Percentiles rank a stretch among this genome's conserved stretches.
These are phyloP conservation scores for Macrobrachium nipponense DNA, from an alignment of 1,140 invertebrate genomes.

Conservation along the genomic window DNA sequence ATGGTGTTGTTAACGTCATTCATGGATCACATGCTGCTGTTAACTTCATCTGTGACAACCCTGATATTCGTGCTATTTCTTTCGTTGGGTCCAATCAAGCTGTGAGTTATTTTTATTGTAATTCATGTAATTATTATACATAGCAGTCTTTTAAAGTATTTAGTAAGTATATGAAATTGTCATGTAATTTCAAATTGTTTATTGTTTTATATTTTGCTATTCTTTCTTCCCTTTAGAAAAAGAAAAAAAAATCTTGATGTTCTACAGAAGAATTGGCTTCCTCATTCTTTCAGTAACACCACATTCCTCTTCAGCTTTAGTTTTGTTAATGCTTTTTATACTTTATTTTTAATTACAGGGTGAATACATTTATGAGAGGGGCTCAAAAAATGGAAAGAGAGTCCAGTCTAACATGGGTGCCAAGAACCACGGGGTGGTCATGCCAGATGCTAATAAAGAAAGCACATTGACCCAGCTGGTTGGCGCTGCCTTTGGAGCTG, in stretches of 20 bases:
- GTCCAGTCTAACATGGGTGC: slow-evolving; percentile 99
- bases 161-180: too few relatives aligned
- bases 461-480: slow-evolving; percentile 93
- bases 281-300: too few relatives aligned
- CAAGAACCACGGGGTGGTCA: slow-evolving; percentile 97
- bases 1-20: slow-evolving; percentile 95
- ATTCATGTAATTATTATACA: too few relatives aligned
- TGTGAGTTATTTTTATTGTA: slow-evolving; percentile 71
- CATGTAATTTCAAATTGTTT: too few relatives aligned
- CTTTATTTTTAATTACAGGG: slow-evolving; percentile 87
- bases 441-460: slow-evolving; percentile 98
- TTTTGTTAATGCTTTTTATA: background rate
- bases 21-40: slow-evolving; percentile 95
- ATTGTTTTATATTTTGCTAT: too few relatives aligned
- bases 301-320: background rate
- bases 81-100: slow-evolving; percentile 98
- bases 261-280: too few relatives aligned
- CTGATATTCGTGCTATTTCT: slow-evolving; percentile 96
- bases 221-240: too few relatives aligned
- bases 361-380: slow-evolving; percentile 91
- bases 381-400: slow-evolving; percentile 90
- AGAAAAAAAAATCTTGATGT: too few relatives aligned
- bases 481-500: slow-evolving; percentile 94
- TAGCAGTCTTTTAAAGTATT: too few relatives aligned
- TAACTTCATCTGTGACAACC: slow-evolving; percentile 97